Percentiles rank a stretch among this genome's conserved stretches.
Evolutionary conservation across 2,113 vertebrate species (phyloP).

Genomic region (Bos javanicus): DNA sequence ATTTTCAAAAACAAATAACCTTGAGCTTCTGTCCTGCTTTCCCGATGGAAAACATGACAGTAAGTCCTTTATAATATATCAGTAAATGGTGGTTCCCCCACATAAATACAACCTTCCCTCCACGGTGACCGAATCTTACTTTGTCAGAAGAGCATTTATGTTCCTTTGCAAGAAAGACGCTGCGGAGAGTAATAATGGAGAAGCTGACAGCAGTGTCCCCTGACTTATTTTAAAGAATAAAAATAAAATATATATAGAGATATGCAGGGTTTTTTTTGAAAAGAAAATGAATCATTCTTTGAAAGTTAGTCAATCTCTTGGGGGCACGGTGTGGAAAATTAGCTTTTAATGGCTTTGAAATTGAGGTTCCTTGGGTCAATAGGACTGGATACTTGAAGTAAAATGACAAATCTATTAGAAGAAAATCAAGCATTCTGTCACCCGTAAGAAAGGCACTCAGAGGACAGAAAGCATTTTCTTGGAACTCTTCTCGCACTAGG

Average conservation of each 20-base stretch:
- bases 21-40: neutral
- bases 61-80: neutral
- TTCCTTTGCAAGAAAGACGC: slow-evolving; percentile 52
- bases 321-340: slow-evolving; percentile 78
- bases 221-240: slow-evolving; percentile 11
- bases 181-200: neutral
- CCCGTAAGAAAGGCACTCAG: slow-evolving; percentile 59
- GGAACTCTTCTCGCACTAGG: neutral
- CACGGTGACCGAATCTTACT: rapidly evolving
- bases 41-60: neutral
- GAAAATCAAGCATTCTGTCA: slow-evolving; percentile 74
- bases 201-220: neutral
- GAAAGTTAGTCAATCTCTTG: slow-evolving; percentile 79
- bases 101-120: slow-evolving; percentile 14
- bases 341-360: slow-evolving; percentile 82
- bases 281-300: slow-evolving; percentile 76
- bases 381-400: slow-evolving; percentile 72
- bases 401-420: slow-evolving; percentile 77
- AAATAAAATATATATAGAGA: slow-evolving; percentile 32
- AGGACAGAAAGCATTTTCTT: slow-evolving; percentile 42
- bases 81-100: neutral
- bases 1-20: slow-evolving; percentile 42
- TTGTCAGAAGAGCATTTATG: neutral
- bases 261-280: neutral
- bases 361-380: slow-evolving; percentile 80